phyloP scores from a whole-genome alignment of 37 sponge, comb jelly and placozoan species.

The Chondrosia reniformis region DNA sequence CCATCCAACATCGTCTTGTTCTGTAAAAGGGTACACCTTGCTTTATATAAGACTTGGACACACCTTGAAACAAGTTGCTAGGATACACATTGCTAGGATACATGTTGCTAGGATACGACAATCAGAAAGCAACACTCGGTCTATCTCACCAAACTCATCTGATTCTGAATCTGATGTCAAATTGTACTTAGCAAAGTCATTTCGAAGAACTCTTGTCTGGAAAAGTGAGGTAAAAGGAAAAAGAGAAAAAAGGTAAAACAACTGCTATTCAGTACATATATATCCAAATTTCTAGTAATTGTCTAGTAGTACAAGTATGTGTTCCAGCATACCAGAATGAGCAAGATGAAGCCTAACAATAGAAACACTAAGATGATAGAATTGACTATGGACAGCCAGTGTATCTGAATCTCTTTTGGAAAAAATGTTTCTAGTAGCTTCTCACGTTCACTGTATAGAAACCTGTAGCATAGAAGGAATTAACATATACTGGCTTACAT shows the following conservation, averaged over 20 bases:
- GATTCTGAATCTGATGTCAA: constrained; percentile 46
- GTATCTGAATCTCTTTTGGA: constrained; percentile 70
- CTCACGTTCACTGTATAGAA: constrained; percentile 15
- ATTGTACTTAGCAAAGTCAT: constrained; percentile 87
- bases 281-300: too few relatives aligned
- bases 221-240: background rate
- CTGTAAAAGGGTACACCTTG: constrained; percentile 7
- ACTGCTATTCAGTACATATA: background rate
- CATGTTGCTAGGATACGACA: too few relatives aligned
- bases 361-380: constrained; percentile 81
- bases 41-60: background rate
- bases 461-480: background rate
- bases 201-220: constrained; percentile 69
- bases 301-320: too few relatives aligned
- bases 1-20: constrained; percentile 89
- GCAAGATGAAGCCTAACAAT: constrained; percentile 79
- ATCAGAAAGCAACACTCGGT: too few relatives aligned
- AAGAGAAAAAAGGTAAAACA: background rate
- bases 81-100: too few relatives aligned
- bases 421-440: constrained; percentile 28
- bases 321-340: constrained; percentile 88
- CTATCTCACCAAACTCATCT: constrained; percentile 57
- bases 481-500: constrained; percentile 26
- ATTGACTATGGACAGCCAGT: constrained; percentile 93
- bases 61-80: too few relatives aligned